Evolutionary conservation across 2,113 vertebrate genomes (phyloP), one percentile per base, ranked within the genome.

Genomic region (Hippolais icterina): DNA sequence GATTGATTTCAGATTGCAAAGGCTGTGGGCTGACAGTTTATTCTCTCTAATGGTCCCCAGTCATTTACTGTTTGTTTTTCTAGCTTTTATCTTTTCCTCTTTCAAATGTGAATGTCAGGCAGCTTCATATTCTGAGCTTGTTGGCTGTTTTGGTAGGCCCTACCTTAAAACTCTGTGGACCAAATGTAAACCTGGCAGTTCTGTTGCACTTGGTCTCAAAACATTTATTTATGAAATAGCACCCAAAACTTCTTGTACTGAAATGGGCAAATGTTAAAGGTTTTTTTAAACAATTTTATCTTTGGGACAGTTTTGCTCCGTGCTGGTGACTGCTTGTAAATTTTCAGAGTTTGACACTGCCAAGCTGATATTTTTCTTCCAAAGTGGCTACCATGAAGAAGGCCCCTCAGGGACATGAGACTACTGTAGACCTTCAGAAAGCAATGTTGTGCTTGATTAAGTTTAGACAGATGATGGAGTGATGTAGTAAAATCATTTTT

Each of bases 401-500:
- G 54, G 72, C 61, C 93, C 95, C 68, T 76, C 46, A 56, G 90
- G 95, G 91, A 88, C 49, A 15, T 16, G 56, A 77, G 49, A 39
- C 78, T 95, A 29, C 75, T 70, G 71, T 88, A 89, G 81, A 91
- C 87, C 84, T 95, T 95, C 86, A 95, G 88, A 97, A 96, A 80
- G 83, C 95, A 96, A 90, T 96, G 91, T 79, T 97, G 72, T 97
- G 91, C 91, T 97, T 97, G 95, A 95, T 97, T 97, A 97, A 95
- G 81, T 97, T 96, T 84, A 96, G 94, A 97, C 95, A 96, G 91
- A 94, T 96, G 95, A 97, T 96, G 76, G 94, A 97, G 94, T 74
- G 93, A 95, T 93, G 87, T 95, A 96, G 94, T 96, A 96, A 96
- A 97, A 97, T 97, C 20, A 96, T 96, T 97, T 96, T 87, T 96